Base-by-base conservation (phyloP, 2,797 vertebrate species). In the Gymnoscopelus braueri region DNA sequence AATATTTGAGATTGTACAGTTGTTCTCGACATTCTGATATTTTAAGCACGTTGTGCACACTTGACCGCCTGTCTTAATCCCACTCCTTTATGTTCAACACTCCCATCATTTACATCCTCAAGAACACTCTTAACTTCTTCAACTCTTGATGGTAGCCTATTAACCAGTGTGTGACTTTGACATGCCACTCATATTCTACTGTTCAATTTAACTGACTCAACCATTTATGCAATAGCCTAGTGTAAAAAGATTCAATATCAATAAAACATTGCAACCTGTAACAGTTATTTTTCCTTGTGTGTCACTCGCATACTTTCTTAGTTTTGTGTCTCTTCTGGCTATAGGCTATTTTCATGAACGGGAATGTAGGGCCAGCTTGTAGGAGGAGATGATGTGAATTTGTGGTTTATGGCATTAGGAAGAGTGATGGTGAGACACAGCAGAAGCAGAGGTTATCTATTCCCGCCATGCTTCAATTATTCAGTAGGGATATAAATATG, bases 401-500 rank as follows among this genome's bases (percentile, higher is more conserved):
- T 4, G n/a, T 74, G 57, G 57, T 59, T 67, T 35, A 15, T 47
- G 61, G 78, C 60, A 47, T 23, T 49, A 70, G 63, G 11, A 8
- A 65, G 53, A 24, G 29, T 32, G 55, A 15, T 44, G 65, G 54
- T 2, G 60, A 60, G 65, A 72, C 53, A 71, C 35, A 59, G 68
- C 47, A 59, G 68, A 69, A 58, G 48, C 69, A 69, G 65, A 60
- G 71, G 63, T 84, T 81, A 74, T 82, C 76, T 84, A 79, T 83
- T 62, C 53, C 83, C 29, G 81, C 72, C 57, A 65, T 12, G 12
- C 66, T 88, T 92, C 74, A 91, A 90, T 92, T 86, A 92, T 92
- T 92, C 80, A 93, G 80, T 72, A 83, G 73, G 67, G 75, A 69
- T 61, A 87, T 88, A 85, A 90, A 90, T 89, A 88, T 88, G 82